These are phyloP conservation scores for Lithosia quadra DNA, from an alignment of 2,888 invertebrate species.

Conservation along the genomic window DNA sequence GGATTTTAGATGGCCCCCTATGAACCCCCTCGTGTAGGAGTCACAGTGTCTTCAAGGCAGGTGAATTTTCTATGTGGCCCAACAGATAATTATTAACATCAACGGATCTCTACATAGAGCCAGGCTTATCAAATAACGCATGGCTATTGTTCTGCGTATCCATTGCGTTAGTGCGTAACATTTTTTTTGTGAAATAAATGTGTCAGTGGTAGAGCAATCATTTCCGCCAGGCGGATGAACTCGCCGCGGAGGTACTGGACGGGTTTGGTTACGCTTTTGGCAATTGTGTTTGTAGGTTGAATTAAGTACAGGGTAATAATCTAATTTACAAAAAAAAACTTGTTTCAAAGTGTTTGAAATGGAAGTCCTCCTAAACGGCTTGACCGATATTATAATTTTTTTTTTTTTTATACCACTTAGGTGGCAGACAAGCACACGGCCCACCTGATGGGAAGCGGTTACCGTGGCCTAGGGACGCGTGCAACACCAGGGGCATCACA, in stretches of 20 bases:
- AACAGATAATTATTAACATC: constrained; percentile 1
- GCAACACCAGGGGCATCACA: too few relatives aligned
- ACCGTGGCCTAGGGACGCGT: too few relatives aligned
- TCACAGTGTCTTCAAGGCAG: too few relatives aligned
- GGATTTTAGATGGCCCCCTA: too few relatives aligned
- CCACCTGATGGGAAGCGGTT: too few relatives aligned
- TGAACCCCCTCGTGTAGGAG: too few relatives aligned
- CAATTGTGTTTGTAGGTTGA: background rate
- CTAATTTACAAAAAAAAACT: too few relatives aligned
- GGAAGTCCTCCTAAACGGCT: too few relatives aligned
- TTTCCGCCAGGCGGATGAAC: constrained; percentile 39
- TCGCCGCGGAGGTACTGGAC: background rate
- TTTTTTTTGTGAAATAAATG: constrained; percentile 39
- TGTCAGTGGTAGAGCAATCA: constrained; percentile 36
- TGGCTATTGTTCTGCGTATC: constrained; percentile 35
- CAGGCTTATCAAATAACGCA: constrained; percentile 27
- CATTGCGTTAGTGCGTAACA: constrained; percentile 20
- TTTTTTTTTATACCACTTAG: too few relatives aligned
- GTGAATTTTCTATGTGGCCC: background rate
- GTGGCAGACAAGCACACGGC: too few relatives aligned
- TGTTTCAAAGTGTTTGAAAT: too few relatives aligned
- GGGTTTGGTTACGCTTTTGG: constrained; percentile 10
- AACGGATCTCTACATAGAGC: constrained; percentile 14
- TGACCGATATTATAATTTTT: too few relatives aligned
- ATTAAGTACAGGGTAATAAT: background rate